Percentiles rank a stretch among this genome's conserved stretches.
Evolutionary conservation across 2,797 vertebrate species (phyloP).

Genomic region (Capromys pilorides): DNA sequence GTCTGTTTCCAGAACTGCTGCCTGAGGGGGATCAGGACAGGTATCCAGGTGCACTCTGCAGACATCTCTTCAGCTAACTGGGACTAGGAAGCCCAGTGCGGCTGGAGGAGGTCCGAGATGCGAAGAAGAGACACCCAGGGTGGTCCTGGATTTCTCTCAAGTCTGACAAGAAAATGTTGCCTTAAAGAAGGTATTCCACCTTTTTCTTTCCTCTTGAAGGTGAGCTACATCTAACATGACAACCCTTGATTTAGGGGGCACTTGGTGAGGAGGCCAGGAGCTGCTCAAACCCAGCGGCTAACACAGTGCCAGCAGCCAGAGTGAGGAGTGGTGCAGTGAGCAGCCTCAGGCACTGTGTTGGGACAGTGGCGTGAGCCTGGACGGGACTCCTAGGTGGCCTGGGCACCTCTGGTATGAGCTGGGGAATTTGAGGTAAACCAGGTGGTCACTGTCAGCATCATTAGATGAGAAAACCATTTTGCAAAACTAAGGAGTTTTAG

Average conservation of each 20-base stretch:
- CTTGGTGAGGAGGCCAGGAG: background rate
- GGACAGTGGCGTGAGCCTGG: background rate
- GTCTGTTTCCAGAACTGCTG: background rate
- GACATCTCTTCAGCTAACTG: background rate
- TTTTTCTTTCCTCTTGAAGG: too few relatives aligned
- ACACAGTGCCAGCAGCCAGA: background rate
- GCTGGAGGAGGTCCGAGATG: background rate
- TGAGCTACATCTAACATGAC: too few relatives aligned
- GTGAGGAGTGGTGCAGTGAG: accelerated
- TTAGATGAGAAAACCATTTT: background rate
- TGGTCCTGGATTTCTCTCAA: background rate
- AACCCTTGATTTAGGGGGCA: background rate
- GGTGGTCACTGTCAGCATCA: background rate
- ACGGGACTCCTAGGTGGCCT: too few relatives aligned
- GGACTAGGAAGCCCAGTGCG: slow-evolving; percentile 23
- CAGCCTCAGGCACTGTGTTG: background rate
- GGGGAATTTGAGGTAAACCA: background rate
- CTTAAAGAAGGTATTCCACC: background rate
- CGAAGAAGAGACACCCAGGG: background rate
- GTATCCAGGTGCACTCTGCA: background rate
- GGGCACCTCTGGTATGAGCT: background rate
- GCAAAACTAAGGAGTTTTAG: background rate
- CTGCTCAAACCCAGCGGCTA: background rate
- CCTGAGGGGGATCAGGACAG: background rate
- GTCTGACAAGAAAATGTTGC: background rate